These are phyloP conservation scores for Ips nitidus DNA, from an alignment of 1,140 invertebrate species.

Conservation along the genomic window DNA sequence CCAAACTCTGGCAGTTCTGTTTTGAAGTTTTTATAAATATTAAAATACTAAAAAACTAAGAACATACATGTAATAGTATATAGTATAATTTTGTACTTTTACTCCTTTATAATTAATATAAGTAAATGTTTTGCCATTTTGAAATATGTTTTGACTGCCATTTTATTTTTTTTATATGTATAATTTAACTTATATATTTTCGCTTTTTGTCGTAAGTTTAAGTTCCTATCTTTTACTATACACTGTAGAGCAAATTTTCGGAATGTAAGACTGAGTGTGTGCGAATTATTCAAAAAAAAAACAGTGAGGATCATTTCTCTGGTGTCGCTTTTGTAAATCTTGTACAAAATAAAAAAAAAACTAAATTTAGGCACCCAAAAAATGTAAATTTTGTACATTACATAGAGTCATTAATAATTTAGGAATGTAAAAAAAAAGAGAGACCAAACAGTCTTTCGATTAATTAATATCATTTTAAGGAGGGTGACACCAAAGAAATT, in stretches of 20 bases:
- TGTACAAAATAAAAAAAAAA: slow-evolving; percentile 7
- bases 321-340: slow-evolving; percentile 2
- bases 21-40: slow-evolving; percentile 7
- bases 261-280: slow-evolving; percentile 35
- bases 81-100: slow-evolving; percentile 27
- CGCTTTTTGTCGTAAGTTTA: slow-evolving; percentile 45
- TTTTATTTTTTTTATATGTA: slow-evolving; percentile 31
- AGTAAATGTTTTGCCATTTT: slow-evolving; percentile 45
- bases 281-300: slow-evolving; percentile 21
- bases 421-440: slow-evolving; percentile 5
- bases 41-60: not conserved
- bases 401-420: slow-evolving; percentile 12
- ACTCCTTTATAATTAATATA: slow-evolving; percentile 8
- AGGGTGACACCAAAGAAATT: not conserved
- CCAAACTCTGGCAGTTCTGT: slow-evolving; percentile 1
- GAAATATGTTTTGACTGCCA: slow-evolving; percentile 48
- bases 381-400: slow-evolving; percentile 25
- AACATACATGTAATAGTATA: slow-evolving; percentile 9
- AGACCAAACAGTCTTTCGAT: too few relatives aligned
- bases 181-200: slow-evolving; percentile 45
- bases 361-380: not conserved
- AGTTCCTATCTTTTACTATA: slow-evolving; percentile 48
- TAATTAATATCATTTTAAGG: not conserved
- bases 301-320: slow-evolving; percentile 7
- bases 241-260: slow-evolving; percentile 43